Base-by-base conservation (phyloP, 2,797 vertebrate species). In the Apogon talboti region DNA sequence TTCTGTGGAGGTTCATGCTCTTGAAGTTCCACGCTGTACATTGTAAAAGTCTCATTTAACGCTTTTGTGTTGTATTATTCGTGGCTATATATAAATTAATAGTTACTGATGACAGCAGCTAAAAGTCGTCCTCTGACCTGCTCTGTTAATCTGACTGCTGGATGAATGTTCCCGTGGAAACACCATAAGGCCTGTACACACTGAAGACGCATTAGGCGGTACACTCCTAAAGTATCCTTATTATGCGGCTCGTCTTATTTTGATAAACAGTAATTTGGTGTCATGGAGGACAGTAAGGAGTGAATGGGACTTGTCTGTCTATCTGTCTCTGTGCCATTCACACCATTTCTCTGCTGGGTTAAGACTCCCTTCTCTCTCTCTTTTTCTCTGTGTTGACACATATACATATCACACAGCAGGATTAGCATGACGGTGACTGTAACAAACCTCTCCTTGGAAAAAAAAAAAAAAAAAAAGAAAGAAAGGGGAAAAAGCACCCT, bases 361-460 rank as follows among this genome's bases (percentile, higher is more conserved):
- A 85, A 89, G 83, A 80, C 82, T 81, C 83, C 63, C 63, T 73
- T 67, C 79, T 73, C 84, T 76, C 74, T 47, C 74, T 66, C 83
- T 55, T 82, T 79, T 78, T 82, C 71, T 78, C 77, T 73, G 75
- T 92, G 90, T 92, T 92, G 91, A 91, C 88, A 92, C 90, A 85
- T 92, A 91, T 91, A 90, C 89, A 91, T 92, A 92, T 92, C 90
- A 91, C 88, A 90, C 85, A 80, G 60, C 66, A 11, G 92, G 90
- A 92, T 92, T 93, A 92, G 87, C 83, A 89, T 88, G 89, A 84
- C 83, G 82, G 86, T 79, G 83, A 89, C 90, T 91, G 89, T 90
- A 89, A 91, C 87, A 89, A 89, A 92, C 89, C 87, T 82, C 83
- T 87, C 80, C 87, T 89, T 87, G 76, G 37, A 44, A 78, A 71